These are phyloP conservation scores for Dicrostonyx torquatus DNA, from an alignment of 2,797 vertebrate genomes.

Conservation along the genomic window DNA sequence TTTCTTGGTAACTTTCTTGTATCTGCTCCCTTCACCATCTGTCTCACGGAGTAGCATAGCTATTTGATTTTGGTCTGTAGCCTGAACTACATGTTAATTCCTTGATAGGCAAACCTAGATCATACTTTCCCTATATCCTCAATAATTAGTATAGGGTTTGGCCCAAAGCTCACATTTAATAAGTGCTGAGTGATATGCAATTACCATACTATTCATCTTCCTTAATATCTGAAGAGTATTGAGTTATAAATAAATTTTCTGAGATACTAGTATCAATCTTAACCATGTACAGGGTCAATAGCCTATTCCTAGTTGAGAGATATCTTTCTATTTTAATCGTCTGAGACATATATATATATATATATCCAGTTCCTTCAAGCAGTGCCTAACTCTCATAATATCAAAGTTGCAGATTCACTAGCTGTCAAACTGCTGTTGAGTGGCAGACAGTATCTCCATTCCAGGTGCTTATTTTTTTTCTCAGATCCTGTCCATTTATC, in stretches of 20 bases:
- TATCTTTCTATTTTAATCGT: conserved; percentile 35
- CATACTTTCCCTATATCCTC: not conserved
- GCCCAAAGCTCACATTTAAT: not conserved
- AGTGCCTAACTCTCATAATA: conserved; percentile 27
- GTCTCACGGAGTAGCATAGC: not conserved
- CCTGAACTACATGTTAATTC: not conserved
- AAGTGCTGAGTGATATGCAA: not conserved
- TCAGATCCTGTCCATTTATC: conserved; percentile 55
- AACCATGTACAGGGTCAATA: not conserved
- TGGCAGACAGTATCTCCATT: conserved; percentile 22
- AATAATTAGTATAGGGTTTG: not conserved
- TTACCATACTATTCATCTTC: not conserved
- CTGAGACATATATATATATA: not conserved
- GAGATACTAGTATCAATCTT: not conserved
- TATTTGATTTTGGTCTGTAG: not conserved
- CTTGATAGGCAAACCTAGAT: not conserved
- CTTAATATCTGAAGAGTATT: not conserved
- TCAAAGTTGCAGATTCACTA: not conserved
- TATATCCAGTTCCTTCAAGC: not conserved
- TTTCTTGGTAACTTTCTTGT: not conserved
- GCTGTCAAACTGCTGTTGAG: not conserved
- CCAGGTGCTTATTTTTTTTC: not conserved
- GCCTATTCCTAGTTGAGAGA: conserved; percentile 14
- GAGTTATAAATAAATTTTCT: conserved; percentile 12
- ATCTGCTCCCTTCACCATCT: not conserved